Evolutionary conservation across 2,888 invertebrate genomes (phyloP), one percentile per base, ranked within the genome.

Genomic region (Dasysyrphus tricinctus): DNA sequence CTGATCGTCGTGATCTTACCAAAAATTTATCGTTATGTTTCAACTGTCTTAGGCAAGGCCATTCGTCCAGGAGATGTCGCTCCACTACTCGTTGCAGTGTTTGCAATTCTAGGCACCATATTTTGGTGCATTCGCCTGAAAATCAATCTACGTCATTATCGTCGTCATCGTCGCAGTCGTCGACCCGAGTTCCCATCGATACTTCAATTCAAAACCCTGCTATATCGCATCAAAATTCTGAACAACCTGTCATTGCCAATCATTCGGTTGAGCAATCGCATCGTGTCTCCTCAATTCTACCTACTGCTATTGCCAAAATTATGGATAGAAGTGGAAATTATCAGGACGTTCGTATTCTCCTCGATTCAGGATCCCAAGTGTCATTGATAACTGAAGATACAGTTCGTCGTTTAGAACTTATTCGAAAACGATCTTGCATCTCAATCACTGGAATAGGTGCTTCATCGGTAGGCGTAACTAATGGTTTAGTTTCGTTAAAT

Each of bases 21-120:
- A 47, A 49, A 47, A 29, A 59, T 3, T 19, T 16, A 0, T 44
- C 44, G 3, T n/a, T 75, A 14, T 65, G 75, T 47, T 75, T 65
- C n/a, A 75, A 75, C 19, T 75, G 56, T 8, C 42, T 75, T 4
- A 39, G 47, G 1, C 14, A 19, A 11, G 65, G 56, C 0, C 56
- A 75, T 24, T 6, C 61, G n/a, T 63, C 74, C 7, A 51, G 44
- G 24, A 24, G 24, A 24, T 75, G 75, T 39, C 39, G 34, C 5
- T 75, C 42, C 5, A 44, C 16, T 11, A 19, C 32, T 19, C 75
- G 56, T 12, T 56, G 65, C 19, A 29, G 56, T 5, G 1, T 11
- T 3, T 63, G 63, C 19, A 75, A 63, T 42, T 51, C 61, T 1
- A 37, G 61, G 11, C 61, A 74, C 42, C 74, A 74, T 42, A 7